phyloP scores from a whole-genome alignment of 2,113 vertebrate species.

The Rutilus rutilus region DNA sequence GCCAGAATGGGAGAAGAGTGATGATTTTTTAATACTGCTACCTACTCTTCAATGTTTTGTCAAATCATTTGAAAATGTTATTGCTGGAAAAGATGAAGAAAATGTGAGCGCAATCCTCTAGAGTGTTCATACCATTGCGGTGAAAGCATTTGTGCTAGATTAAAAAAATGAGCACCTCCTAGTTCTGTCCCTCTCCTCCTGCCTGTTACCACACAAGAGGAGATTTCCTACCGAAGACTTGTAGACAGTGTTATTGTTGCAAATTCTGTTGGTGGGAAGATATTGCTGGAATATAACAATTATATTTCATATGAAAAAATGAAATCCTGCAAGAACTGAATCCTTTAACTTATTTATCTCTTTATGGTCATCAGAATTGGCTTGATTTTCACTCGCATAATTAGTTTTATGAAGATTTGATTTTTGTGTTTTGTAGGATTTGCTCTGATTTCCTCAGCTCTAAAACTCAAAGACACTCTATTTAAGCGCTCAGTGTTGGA shows the following conservation, averaged over 20 bases:
- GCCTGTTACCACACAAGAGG: slow-evolving; percentile 29
- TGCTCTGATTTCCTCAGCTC: background rate
- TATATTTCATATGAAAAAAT: background rate
- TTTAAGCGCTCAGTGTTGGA: slow-evolving; percentile 54
- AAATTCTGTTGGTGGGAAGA: background rate
- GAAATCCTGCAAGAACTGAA: too few relatives aligned
- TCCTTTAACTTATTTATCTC: background rate
- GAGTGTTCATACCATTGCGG: slow-evolving; percentile 41
- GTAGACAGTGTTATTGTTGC: background rate
- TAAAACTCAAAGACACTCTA: slow-evolving; percentile 37
- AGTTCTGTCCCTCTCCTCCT: background rate
- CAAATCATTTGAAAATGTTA: slow-evolving; percentile 44
- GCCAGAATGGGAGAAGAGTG: slow-evolving; percentile 1
- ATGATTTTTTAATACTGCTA: slow-evolving; percentile 7
- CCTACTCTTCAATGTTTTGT: slow-evolving; percentile 9
- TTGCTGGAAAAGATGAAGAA: slow-evolving; percentile 40
- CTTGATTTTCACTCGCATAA: background rate
- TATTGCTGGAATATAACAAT: background rate
- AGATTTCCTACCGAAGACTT: slow-evolving; percentile 15
- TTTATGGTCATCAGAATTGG: background rate
- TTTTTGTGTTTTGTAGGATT: slow-evolving; percentile 6
- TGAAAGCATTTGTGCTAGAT: slow-evolving; percentile 40
- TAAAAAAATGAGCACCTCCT: slow-evolving; percentile 16
- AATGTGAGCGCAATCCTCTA: slow-evolving; percentile 27
- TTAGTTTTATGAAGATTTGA: background rate